These are phyloP conservation scores for Limnephilus lunatus DNA, from an alignment of 2,888 invertebrate genomes.

Conservation along the genomic window DNA sequence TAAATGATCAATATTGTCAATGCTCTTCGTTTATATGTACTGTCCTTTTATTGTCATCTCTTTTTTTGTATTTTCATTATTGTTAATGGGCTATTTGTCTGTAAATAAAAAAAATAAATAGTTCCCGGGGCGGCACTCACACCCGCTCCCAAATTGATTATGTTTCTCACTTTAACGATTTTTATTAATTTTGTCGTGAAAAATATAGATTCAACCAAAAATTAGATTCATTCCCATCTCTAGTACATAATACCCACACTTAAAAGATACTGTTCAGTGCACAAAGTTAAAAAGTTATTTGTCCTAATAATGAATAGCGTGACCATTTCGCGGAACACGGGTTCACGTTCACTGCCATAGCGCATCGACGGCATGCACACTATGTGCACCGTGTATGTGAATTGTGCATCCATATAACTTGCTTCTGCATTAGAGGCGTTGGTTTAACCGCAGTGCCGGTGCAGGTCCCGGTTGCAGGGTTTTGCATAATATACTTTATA, in stretches of 20 bases:
- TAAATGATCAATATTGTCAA: too few relatives aligned
- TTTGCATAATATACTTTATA: neutral
- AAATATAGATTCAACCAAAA: too few relatives aligned
- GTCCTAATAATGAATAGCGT: neutral
- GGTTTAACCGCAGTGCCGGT: neutral
- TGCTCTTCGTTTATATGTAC: too few relatives aligned
- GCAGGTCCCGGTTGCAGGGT: neutral
- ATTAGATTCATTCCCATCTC: too few relatives aligned
- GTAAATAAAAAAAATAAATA: too few relatives aligned
- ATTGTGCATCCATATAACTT: neutral
- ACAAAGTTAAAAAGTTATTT: neutral
- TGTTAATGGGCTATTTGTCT: too few relatives aligned
- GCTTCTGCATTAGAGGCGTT: slow-evolving; percentile 2
- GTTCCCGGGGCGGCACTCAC: too few relatives aligned
- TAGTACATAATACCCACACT: neutral
- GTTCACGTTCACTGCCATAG: neutral
- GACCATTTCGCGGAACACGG: neutral
- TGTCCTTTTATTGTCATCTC: too few relatives aligned
- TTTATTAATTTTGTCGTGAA: too few relatives aligned
- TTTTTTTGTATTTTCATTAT: too few relatives aligned
- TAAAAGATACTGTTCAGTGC: neutral
- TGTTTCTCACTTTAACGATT: too few relatives aligned
- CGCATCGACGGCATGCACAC: neutral
- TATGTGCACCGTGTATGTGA: neutral
- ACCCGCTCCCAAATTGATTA: too few relatives aligned